Evolutionary conservation across 64 coral and sea anemone species (phyloP).

Genomic region (Stichodactyla mertensii): DNA sequence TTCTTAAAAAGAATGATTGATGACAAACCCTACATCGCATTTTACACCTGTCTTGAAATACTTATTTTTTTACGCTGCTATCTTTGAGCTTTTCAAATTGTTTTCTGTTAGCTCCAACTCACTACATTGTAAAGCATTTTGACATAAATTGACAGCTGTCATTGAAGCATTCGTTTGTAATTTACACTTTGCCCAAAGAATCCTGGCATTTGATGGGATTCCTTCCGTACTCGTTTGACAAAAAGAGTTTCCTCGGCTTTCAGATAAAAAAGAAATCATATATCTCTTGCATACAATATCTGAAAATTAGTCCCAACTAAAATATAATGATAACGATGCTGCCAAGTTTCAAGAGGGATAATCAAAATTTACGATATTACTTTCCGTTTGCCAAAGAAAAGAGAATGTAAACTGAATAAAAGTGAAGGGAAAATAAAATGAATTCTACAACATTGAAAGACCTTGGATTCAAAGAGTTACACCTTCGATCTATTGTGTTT

Average conservation of each 20-base stretch:
- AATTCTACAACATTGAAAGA: not conserved
- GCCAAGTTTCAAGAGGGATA: not conserved
- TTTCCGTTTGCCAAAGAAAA: not conserved
- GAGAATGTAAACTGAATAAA: not conserved
- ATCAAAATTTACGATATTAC: not conserved
- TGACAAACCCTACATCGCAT: not conserved
- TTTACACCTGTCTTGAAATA: not conserved
- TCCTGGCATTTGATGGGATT: slow-evolving; percentile 43
- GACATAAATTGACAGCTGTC: slow-evolving; percentile 20
- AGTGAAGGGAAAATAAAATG: not conserved
- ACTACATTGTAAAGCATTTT: slow-evolving; percentile 1
- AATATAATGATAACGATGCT: not conserved
- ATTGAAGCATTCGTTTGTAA: slow-evolving; percentile 25
- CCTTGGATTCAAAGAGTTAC: not conserved
- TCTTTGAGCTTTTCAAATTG: not conserved
- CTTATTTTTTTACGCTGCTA: not conserved
- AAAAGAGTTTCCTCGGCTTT: slow-evolving; percentile 12
- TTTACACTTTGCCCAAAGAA: slow-evolving; percentile 23
- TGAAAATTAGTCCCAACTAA: not conserved
- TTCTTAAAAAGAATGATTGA: not conserved
- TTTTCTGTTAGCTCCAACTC: not conserved
- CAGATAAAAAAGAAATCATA: slow-evolving; percentile 2
- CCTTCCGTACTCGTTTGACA: slow-evolving; percentile 49
- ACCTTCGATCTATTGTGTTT: not conserved
- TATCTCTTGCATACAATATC: slow-evolving; percentile 14